phyloP scores from a whole-genome alignment of 2,888 invertebrate species.

The Craniophora ligustri region DNA sequence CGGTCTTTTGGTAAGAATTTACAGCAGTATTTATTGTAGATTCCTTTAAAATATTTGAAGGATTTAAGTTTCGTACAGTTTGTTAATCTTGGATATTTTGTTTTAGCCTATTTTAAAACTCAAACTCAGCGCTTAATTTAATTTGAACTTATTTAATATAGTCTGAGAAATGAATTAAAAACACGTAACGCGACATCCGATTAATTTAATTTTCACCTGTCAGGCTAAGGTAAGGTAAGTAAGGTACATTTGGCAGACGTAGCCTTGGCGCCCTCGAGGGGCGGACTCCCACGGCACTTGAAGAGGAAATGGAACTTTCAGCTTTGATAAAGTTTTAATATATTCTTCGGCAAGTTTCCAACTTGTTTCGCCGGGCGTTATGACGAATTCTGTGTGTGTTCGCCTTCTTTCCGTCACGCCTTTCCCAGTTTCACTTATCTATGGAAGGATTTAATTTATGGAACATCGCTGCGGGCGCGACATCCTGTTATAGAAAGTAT shows the following conservation, averaged over 20 bases:
- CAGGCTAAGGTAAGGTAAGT: too few relatives aligned
- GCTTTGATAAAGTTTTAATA: slow-evolving; percentile 88
- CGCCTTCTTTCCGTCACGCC: slow-evolving; percentile 59
- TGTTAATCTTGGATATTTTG: slow-evolving; percentile 36
- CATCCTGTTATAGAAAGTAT: slow-evolving; percentile 49
- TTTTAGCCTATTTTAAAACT: slow-evolving; percentile 37
- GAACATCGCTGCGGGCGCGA: slow-evolving; percentile 52
- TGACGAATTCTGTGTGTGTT: slow-evolving; percentile 74
- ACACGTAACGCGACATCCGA: slow-evolving; percentile 53
- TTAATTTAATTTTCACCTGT: slow-evolving; percentile 67
- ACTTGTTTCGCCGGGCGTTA: slow-evolving; percentile 77
- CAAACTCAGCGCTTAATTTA: slow-evolving; percentile 36
- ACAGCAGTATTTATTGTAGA: background rate
- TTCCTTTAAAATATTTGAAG: slow-evolving; percentile 6
- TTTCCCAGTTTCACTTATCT: slow-evolving; percentile 61
- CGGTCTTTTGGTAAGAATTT: background rate
- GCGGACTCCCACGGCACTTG: slow-evolving; percentile 65
- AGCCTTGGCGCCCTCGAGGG: slow-evolving; percentile 47
- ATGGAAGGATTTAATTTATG: slow-evolving; percentile 66
- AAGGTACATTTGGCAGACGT: slow-evolving; percentile 39
- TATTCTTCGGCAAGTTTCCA: slow-evolving; percentile 84
- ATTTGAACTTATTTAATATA: slow-evolving; percentile 45
- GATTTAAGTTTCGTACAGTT: slow-evolving; percentile 28
- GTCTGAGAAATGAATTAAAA: slow-evolving; percentile 46
- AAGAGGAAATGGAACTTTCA: slow-evolving; percentile 81